Evolutionary conservation across 2,888 invertebrate genomes (phyloP), one percentile per base, ranked within the genome.

Genomic region (Neoaliturus tenellus): DNA sequence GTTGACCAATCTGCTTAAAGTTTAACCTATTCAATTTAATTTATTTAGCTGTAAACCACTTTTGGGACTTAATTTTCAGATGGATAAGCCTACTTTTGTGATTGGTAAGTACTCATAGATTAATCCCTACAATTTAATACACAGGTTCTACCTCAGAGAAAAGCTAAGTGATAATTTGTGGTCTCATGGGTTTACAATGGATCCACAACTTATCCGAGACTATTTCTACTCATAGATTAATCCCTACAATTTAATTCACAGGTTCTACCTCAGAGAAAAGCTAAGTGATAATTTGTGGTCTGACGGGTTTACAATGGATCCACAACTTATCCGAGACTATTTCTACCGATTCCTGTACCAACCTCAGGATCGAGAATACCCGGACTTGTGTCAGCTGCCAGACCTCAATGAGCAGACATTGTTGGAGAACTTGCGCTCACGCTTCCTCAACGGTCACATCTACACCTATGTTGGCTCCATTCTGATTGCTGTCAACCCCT

Each of bases 401-500:
- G 98, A 98, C 91, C 93, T 99, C 86, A 98, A 98, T 89, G 98
- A 98, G 91, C 95, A 96, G 90, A 98, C 98, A 0, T 92, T 98
- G 81, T 91, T 98, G 87, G 98, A 98, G 89, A 98, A 98, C 92
- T 93, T 99, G 86, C 93, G 95, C 88, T 95, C 96, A 86, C 93
- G 98, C 88, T 98, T 98, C 91, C 94, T 94, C 84, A 96, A 96
- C 88, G 97, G 98, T 73, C 97, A 98, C 91, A 98, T 98, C 89
- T 98, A 98, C 91, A 98, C 98, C 12, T 98, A 98, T 89, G 98
- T 98, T 87, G 98, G 98, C 81, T 97, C 97, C 82, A 98, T 99
- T 90, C 92, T 99, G 84, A 98, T 99, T 89, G 98, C 98, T 80
- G 95, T 98, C 86, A 98, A 98, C 91, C 96, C 96, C 14, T 98